Conservation (phyloP, 1,140 invertebrate genomes). For the Melipona quadrifasciata region DNA sequence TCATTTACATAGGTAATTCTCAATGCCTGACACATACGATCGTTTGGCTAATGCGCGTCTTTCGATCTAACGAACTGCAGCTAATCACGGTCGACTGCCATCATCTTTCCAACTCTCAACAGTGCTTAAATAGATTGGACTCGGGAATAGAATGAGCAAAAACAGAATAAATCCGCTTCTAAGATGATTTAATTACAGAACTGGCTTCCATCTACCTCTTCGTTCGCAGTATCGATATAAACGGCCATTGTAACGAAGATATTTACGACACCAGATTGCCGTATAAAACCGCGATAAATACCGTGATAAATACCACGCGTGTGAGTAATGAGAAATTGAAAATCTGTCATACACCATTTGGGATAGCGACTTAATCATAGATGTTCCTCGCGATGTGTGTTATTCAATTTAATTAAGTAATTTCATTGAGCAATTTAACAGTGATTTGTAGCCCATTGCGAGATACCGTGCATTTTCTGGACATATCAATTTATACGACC, state of each 20-base stretch:
- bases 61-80: too few species aligned
- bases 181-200: not conserved
- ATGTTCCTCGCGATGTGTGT: not conserved
- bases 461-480: too few species aligned
- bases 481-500: not conserved
- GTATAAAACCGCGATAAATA: not conserved
- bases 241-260: not conserved
- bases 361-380: not conserved
- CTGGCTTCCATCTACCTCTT: not conserved
- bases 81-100: too few species aligned
- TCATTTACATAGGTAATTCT: too few species aligned
- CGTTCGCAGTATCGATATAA: not conserved
- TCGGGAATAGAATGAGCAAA: too few species aligned
- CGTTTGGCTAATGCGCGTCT: too few species aligned
- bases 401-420: not conserved
- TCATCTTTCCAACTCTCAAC: too few species aligned
- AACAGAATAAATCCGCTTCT: too few species aligned
- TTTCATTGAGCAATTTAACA: not conserved
- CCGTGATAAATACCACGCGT: not conserved
- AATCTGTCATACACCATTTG: not conserved
- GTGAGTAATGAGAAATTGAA: not conserved
- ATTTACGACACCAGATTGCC: not conserved
- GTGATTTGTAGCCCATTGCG: not conserved
- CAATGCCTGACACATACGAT: too few species aligned
- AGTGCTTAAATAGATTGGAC: too few species aligned